A percentile compares a stretch with the other conserved stretches of the same genome.
Conservation (phyloP, 2,888 invertebrate species). For the Noctua janthe region DNA sequence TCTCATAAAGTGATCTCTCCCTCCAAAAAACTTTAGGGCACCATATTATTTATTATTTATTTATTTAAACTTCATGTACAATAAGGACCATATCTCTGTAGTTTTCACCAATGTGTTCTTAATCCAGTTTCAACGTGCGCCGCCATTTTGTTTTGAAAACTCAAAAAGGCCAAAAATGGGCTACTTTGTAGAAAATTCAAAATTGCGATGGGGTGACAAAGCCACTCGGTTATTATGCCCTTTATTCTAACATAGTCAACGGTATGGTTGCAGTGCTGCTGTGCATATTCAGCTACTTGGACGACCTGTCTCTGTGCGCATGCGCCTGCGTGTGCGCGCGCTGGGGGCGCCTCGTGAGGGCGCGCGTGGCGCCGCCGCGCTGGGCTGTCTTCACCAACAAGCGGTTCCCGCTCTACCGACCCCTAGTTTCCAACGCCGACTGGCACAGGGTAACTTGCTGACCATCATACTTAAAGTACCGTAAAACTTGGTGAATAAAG, state of each 20-base stretch:
- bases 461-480: not conserved
- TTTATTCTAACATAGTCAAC: not conserved
- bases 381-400: slow-evolving; percentile 95
- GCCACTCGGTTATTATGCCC: not conserved
- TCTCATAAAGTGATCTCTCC: not conserved
- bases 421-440: slow-evolving; percentile 92
- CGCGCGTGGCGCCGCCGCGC: slow-evolving; percentile 94
- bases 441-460: slow-evolving; percentile 93
- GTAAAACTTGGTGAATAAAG: not conserved
- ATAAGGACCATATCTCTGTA: not conserved
- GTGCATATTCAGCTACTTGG: slow-evolving; percentile 96
- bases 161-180: not conserved
- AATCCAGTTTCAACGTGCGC: too few species aligned
- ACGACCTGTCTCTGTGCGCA: slow-evolving; percentile 97
- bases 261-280: slow-evolving; percentile 92
- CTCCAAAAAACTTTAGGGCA: not conserved
- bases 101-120: not conserved
- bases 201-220: not conserved
- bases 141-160: not conserved
- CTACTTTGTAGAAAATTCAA: not conserved
- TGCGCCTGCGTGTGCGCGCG: slow-evolving; percentile 96
- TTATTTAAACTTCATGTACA: too few species aligned
- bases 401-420: slow-evolving; percentile 96
- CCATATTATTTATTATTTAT: too few species aligned
- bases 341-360: slow-evolving; percentile 95